Base-by-base conservation (phyloP, 2,888 invertebrate species). In the Hedychridium roseum region DNA sequence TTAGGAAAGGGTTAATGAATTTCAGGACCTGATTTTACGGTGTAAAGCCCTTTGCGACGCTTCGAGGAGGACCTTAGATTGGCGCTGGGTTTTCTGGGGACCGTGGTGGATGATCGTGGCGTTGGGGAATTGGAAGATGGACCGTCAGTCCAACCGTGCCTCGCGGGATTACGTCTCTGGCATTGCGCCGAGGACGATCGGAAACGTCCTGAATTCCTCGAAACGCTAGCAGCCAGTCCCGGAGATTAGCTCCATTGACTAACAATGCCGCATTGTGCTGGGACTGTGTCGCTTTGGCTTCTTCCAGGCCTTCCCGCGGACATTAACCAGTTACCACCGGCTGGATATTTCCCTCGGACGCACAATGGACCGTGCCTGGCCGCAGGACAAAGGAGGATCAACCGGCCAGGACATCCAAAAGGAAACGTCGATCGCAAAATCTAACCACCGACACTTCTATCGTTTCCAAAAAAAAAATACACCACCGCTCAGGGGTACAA, bases 191-290 rank as follows among this genome's bases (percentile, higher is more conserved):
- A 44, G 46, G 48, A 32, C 11, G n/a, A n/a, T n/a, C n/a, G 12
- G 15, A 31, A 31, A 31, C 15, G 31, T 16, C 14, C 12, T 14
- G 15, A 4, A 3, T 3, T 31, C 5, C 6, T 12, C 27, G 27
- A 3, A 27, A 7, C 27, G 27, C 9, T 7, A 12, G 16, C 48
- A 23, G 46, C 50, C 45, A 44, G 43, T 58, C 46, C 54, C 36
- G 45, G 57, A 59, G 61, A 67, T 67, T 65, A 67, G 54, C 59
- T 63, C 37, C 51, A 57, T 66, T 56, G 68, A 62, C 57, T 61
- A 61, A 66, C 65, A 62, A 64, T 63, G 40, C 60, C 46, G 56
- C 57, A 50, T 55, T 60, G 57, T 61, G 41, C 40, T 35, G n/a
- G 43, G 32, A 17, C 47, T 28, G 41, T 34, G 42, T 36, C 37